Base-by-base conservation (phyloP, 2,113 vertebrate species). In the Neodontobutis hainanensis region DNA sequence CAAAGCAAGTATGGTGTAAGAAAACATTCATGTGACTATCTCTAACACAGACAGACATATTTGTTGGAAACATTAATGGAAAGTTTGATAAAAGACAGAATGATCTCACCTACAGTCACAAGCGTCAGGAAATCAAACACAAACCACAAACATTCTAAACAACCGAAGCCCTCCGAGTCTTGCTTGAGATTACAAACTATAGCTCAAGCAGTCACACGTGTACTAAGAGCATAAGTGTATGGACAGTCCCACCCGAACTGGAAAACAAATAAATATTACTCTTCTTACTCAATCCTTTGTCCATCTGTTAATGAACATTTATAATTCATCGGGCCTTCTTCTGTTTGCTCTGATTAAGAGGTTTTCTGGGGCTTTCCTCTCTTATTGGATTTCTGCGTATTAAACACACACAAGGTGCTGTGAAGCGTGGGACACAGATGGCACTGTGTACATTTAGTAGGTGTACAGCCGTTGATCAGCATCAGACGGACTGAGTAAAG, bases 351-450 rank as follows among this genome's bases (percentile, higher is more conserved):
- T 34, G 27, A 32, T 6, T 34, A 6, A 27, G 19, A 27, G 10
- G 4, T 52, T 3, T 27, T 52, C 27, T 53, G 5, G 5, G 6
- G 32, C 6, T 35, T 35, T 35, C 12, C 12, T 40, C 32, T 6
- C 14, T 60, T 5, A 51, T 3, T 11, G 5, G 8, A 12, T 11
- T 36, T 27, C 19, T 8, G 0, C 0, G 35, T 4, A 38, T 43
- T 38, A 43, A 19, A 63, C 16, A 34, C n/a, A 35, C 36, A 16
- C 4, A 61, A 70, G 49, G 40, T 42, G 19, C 44, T 11, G 40
- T 52, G 16, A 16, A 48, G 19, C 35, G 62, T 53, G 14, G 51
- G 46, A 53, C 46, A 64, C 49, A 80, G 73, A 65, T 81, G 62
- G 49, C 19, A 14, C 47, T 57, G n/a, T 44, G 40, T 15, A 34